Conservation (phyloP, 2,797 vertebrate genomes). For the Masticophis lateralis region DNA sequence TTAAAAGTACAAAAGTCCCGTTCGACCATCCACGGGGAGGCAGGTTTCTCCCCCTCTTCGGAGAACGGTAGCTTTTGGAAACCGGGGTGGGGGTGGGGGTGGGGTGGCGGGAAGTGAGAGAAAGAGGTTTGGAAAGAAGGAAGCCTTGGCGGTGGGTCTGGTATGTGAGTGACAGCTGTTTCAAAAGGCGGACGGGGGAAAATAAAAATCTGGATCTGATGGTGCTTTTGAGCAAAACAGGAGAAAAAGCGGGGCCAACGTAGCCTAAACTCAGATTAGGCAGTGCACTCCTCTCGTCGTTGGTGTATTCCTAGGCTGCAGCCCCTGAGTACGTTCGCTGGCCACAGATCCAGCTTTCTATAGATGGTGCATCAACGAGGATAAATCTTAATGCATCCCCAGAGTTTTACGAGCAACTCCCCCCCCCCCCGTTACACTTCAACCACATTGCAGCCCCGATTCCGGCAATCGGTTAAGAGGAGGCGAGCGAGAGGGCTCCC, state of each 20-base stretch:
- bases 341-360: background rate
- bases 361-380: background rate
- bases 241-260: background rate
- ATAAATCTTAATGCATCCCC: background rate
- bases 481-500: background rate
- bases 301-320: background rate
- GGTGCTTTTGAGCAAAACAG: background rate
- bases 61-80: background rate
- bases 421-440: too few species aligned
- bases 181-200: background rate
- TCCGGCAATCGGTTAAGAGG: background rate
- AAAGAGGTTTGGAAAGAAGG: background rate
- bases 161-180: background rate
- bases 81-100: accelerated
- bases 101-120: background rate
- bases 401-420: background rate
- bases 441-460: background rate
- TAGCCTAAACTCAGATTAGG: background rate
- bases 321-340: background rate
- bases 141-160: background rate
- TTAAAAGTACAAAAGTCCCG: background rate
- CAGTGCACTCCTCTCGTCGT: background rate
- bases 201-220: background rate
- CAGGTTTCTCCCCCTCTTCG: background rate
- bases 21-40: background rate